Percentiles rank a stretch among this genome's conserved stretches.
These are phyloP conservation scores for Copidosoma aretas DNA, from an alignment of 2,888 invertebrate species.

Conservation along the genomic window DNA sequence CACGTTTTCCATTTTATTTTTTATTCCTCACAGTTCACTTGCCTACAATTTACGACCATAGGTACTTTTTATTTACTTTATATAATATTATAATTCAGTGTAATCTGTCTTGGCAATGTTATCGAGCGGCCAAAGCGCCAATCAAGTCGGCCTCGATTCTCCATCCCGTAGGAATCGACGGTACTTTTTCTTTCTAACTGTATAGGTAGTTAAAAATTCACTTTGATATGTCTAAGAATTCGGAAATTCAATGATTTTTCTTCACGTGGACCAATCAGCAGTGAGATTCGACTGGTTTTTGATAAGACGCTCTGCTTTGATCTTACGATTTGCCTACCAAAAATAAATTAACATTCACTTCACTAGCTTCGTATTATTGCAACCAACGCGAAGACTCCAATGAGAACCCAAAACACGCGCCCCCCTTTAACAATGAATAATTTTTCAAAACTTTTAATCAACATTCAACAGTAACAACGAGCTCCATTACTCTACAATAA, in stretches of 20 bases:
- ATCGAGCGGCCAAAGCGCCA: neutral
- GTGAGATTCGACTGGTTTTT: constrained; percentile 24
- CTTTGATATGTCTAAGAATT: constrained; percentile 54
- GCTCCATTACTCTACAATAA: no score
- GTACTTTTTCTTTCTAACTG: constrained; percentile 13
- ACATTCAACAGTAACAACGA: no score
- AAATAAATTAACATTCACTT: no score
- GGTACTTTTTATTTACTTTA: neutral
- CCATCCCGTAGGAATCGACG: constrained; percentile 2
- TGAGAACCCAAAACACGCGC: no score
- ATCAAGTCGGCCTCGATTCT: neutral
- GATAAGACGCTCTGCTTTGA: constrained; percentile 34
- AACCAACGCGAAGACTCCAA: no score
- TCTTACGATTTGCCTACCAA: no score
- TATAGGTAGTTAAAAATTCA: constrained; percentile 21
- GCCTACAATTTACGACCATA: neutral
- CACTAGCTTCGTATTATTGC: no score
- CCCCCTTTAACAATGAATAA: no score
- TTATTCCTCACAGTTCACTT: neutral
- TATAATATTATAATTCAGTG: neutral
- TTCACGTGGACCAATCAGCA: constrained; percentile 1
- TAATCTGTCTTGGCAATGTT: constrained; percentile 2
- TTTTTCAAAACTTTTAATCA: no score
- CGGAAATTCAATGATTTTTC: constrained; percentile 43
- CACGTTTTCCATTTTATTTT: constrained; percentile 10